These are phyloP conservation scores for Enchytraeus crypticus DNA, from an alignment of 2,888 invertebrate species.

Conservation along the genomic window DNA sequence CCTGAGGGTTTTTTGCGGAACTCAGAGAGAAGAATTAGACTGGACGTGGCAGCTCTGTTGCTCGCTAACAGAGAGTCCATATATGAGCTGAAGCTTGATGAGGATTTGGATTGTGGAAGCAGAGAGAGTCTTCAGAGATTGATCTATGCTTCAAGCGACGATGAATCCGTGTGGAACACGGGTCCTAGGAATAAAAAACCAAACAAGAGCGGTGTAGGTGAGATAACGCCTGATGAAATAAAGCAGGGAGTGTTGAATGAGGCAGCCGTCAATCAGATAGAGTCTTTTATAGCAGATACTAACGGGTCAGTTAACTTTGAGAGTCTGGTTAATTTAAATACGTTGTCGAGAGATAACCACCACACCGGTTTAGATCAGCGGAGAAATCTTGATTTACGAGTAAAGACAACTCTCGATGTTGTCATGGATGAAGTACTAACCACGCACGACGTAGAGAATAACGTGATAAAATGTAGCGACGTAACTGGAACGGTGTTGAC, in stretches of 20 bases:
- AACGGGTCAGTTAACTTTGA: not conserved
- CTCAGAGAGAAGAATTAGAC: no score
- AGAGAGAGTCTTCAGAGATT: constrained; percentile 2
- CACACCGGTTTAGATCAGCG: no score
- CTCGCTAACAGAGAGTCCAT: constrained; percentile 35
- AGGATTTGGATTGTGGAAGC: constrained; percentile 34
- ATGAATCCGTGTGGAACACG: constrained; percentile 10
- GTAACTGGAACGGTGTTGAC: no score
- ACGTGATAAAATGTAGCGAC: no score
- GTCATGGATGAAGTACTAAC: no score
- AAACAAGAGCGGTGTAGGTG: not conserved
- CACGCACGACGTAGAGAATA: no score
- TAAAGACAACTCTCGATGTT: no score
- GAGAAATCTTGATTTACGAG: no score
- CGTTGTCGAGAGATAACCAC: no score
- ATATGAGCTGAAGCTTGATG: constrained; percentile 44
- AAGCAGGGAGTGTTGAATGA: not conserved
- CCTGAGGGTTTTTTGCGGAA: no score
- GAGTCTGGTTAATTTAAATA: no score
- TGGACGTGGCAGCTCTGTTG: constrained; percentile 5
- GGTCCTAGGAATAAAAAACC: not conserved
- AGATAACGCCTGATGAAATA: not conserved
- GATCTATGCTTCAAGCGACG: constrained; percentile 9
- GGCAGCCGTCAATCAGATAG: not conserved
- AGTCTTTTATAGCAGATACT: not conserved